Evolutionary conservation across 2,797 vertebrate species (phyloP), one percentile per base, ranked within the genome.

Genomic region (Acrossocheilus wenchowensis): DNA sequence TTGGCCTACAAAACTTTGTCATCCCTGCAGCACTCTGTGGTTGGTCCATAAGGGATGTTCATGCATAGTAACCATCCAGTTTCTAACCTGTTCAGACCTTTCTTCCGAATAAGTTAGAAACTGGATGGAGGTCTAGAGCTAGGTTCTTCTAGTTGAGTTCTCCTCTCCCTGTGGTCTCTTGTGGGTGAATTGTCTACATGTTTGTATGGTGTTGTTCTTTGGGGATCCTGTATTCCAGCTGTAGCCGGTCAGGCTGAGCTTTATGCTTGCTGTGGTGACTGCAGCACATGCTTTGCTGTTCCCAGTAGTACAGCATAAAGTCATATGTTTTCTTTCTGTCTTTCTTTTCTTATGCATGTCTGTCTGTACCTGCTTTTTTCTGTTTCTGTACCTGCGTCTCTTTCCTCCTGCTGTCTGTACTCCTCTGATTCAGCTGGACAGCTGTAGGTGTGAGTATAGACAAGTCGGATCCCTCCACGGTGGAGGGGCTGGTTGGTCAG

Each of bases 401-500:
- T 60, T 74, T 45, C 10, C 19, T 30, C 50, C 34, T 80, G 12
- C 57, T 81, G 23, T 57, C 41, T 68, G 8, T 62, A 6, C 50
- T 75, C 26, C 50, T 75, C 26, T 89, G 87, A 88, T 88, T 81
- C 91, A 95, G 97, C 94, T 92, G 93, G 93, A 94, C 92, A 62
- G 86, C 94, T 64, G 91, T 86, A 62, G 93, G 84, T 81, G 94
- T 97, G 86, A 90, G 91, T 91, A 93, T 97, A 90, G 95, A 97
- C 66, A 95, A 96, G 92, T 88, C 80, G 0, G 96, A 95, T 88
- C 95, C 96, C 1, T 94, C 95, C 41, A 86, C 93, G 5, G 95
- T 98, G 90, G 97, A 97, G 83, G 97, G 94, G 2, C 86, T 90
- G 0, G 86, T 90, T 34, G 97, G 98, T 2, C 97, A 98, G 92